Evolutionary conservation across 2,888 invertebrate genomes (phyloP).

Genomic region (Tillus elongatus): DNA sequence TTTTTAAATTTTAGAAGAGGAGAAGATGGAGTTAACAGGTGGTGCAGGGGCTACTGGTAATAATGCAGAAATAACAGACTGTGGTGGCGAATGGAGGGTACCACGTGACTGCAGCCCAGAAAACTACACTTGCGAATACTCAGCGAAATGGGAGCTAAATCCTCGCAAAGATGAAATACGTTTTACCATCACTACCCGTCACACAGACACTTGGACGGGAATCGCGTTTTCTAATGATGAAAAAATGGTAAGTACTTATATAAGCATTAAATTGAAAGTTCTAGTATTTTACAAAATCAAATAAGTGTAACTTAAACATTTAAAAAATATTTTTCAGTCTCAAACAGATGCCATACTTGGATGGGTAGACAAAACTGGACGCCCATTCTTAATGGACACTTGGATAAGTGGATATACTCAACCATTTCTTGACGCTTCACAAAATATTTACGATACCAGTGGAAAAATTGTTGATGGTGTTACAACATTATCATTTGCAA

Average conservation of each 20-base stretch:
- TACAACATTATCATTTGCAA: constrained; percentile 67
- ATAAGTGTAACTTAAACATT: constrained; percentile 5
- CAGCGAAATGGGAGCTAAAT: constrained; percentile 70
- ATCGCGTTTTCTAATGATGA: constrained; percentile 79
- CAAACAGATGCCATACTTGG: constrained; percentile 84
- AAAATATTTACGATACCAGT: constrained; percentile 61
- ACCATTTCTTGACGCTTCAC: constrained; percentile 61
- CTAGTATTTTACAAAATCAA: not conserved
- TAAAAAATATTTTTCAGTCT: constrained; percentile 46
- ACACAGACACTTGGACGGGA: constrained; percentile 80
- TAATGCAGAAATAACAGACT: constrained; percentile 46
- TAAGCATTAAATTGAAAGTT: constrained; percentile 5
- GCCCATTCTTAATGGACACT: constrained; percentile 81
- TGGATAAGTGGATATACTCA: constrained; percentile 75
- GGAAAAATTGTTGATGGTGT: constrained; percentile 67
- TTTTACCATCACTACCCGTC: constrained; percentile 70
- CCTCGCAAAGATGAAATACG: constrained; percentile 61
- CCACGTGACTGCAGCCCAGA: constrained; percentile 59
- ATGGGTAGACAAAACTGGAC: constrained; percentile 73
- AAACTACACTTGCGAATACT: constrained; percentile 66
- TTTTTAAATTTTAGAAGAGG: constrained; percentile 22
- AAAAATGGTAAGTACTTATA: constrained; percentile 69
- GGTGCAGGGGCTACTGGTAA: constrained; percentile 24
- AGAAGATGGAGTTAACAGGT: constrained; percentile 21
- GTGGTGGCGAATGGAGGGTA: constrained; percentile 70